Evolutionary conservation across 2,797 vertebrate species (phyloP).

Genomic region (Poeciliopsis infans): DNA sequence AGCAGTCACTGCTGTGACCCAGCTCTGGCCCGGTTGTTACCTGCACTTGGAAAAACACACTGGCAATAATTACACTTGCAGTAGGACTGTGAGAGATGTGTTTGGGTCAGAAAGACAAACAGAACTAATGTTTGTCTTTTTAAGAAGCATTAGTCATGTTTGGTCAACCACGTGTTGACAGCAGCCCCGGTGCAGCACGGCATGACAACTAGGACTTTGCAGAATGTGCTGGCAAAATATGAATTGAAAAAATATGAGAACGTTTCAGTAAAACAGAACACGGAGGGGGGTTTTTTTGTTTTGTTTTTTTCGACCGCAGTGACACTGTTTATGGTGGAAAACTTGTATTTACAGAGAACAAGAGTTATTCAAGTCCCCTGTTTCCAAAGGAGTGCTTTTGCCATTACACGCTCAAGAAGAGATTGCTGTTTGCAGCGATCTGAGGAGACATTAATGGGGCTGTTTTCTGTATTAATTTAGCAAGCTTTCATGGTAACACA

Average conservation of each 20-base stretch:
- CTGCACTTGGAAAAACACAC: conserved; percentile 60
- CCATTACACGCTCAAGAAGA: background rate
- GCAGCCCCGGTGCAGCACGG: conserved; percentile 35
- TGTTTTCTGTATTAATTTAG: conserved; percentile 11
- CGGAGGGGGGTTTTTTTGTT: conserved; percentile 6
- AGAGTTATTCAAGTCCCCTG: conserved; percentile 1
- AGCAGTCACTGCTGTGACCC: conserved; percentile 41
- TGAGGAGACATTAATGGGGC: conserved; percentile 34
- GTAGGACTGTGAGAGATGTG: conserved; percentile 49
- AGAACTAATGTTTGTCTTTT: conserved; percentile 61
- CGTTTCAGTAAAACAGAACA: conserved; percentile 17
- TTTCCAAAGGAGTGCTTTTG: conserved; percentile 22
- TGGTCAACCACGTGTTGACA: conserved; percentile 59
- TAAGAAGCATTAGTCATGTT: conserved; percentile 68
- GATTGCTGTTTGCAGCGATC: conserved; percentile 60
- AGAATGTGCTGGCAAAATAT: conserved; percentile 24
- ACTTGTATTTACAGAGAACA: conserved; percentile 30
- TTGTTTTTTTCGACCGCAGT: conserved; percentile 2
- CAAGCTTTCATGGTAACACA: conserved; percentile 3
- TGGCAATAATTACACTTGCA: conserved; percentile 49
- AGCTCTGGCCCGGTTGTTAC: conserved; percentile 28
- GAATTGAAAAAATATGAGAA: conserved; percentile 11
- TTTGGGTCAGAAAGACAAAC: conserved; percentile 60
- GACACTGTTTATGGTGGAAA: conserved; percentile 24
- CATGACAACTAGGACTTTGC: conserved; percentile 26